Conservation (phyloP, 2,797 vertebrate species). For the Myiotriccus ornatus region DNA sequence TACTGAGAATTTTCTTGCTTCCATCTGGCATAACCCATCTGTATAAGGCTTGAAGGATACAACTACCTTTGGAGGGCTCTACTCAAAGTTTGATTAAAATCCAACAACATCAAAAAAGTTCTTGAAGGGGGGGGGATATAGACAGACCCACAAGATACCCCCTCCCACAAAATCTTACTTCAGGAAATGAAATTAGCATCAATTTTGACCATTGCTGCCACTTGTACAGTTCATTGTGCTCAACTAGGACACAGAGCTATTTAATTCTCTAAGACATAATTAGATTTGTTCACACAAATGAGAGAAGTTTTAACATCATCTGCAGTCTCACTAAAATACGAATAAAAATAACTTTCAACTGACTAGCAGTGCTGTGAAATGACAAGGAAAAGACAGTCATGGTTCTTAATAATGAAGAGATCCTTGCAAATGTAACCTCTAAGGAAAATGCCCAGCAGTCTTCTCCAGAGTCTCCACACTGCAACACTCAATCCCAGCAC, state of each 20-base stretch:
- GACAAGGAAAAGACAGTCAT: neutral
- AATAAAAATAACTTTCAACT: neutral
- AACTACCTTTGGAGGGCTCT: neutral
- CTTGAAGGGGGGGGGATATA: neutral
- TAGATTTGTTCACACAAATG: neutral
- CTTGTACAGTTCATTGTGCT: neutral
- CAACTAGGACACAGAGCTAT: neutral
- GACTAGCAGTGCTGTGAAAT: neutral
- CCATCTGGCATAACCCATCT: neutral
- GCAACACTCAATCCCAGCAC: neutral
- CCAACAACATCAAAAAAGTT: neutral
- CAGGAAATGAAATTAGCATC: neutral
- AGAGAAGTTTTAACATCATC: neutral
- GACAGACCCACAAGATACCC: neutral
- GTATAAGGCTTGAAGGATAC: neutral
- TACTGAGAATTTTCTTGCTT: neutral
- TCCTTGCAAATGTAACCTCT: neutral
- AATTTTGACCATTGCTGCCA: neutral
- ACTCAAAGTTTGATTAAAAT: neutral
- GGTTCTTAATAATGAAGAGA: neutral
- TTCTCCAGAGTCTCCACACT: neutral
- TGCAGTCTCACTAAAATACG: neutral
- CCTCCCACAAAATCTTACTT: neutral
- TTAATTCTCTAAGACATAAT: neutral
- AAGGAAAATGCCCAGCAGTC: neutral